A percentile compares a stretch with the other conserved stretches of the same genome.
Evolutionary conservation across 2,113 vertebrate species (phyloP).

Genomic region (Chrysemys picta): DNA sequence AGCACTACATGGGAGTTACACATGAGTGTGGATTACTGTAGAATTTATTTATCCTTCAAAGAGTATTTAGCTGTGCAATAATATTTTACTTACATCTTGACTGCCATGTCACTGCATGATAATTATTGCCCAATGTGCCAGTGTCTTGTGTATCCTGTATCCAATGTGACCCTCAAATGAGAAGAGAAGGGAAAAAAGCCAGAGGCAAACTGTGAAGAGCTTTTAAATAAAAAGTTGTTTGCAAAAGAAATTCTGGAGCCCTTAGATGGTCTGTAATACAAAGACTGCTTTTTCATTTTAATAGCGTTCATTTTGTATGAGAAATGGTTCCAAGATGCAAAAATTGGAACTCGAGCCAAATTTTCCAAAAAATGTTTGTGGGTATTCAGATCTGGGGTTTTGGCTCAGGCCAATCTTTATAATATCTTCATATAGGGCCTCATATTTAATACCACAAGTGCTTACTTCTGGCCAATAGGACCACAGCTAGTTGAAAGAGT

Average conservation of each 20-base stretch:
- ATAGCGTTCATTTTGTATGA: not conserved
- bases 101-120: not conserved
- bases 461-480: not conserved
- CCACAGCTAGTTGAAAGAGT: not conserved
- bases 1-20: fast-evolving
- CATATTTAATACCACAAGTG: not conserved
- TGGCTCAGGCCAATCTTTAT: not conserved
- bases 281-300: not conserved
- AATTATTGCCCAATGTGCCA: not conserved
- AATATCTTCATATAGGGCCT: not conserved
- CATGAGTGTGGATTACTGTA: not conserved
- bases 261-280: not conserved
- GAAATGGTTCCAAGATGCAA: not conserved
- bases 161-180: not conserved
- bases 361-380: not conserved
- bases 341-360: not conserved
- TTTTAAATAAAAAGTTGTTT: not conserved
- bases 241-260: not conserved
- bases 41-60: not conserved
- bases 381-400: not conserved
- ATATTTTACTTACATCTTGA: not conserved
- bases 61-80: not conserved
- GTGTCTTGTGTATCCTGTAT: not conserved
- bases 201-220: not conserved
- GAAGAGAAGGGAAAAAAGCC: not conserved